A percentile compares a stretch with the other conserved stretches of the same genome.
Conservation (phyloP, 1,140 invertebrate species). For the Drusus annulatus region DNA sequence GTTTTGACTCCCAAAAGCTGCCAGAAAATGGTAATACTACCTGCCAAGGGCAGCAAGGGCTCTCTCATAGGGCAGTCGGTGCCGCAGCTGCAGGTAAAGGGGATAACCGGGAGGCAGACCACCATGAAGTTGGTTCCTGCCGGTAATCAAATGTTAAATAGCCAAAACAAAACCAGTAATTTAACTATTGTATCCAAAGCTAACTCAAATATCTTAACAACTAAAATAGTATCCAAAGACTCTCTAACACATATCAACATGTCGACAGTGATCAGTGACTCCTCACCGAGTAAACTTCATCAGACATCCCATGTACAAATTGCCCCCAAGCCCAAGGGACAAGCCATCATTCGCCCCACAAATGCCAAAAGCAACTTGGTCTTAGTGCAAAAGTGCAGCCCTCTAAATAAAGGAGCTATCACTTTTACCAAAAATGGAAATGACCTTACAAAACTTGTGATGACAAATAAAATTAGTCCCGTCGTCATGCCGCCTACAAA, state of each 20-base stretch:
- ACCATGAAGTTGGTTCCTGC: conserved; percentile 68
- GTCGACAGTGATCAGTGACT: conserved; percentile 21
- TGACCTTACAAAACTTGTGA: conserved; percentile 69
- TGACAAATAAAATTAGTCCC: conserved; percentile 69
- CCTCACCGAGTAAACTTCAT: conserved; percentile 40
- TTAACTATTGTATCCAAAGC: conserved; percentile 65
- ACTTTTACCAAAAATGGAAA: conserved; percentile 68
- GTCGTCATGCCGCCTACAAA: not conserved
- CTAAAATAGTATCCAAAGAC: conserved; percentile 53
- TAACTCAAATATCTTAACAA: conserved; percentile 43
- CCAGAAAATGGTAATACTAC: conserved; percentile 70
- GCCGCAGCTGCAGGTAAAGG: conserved; percentile 68
- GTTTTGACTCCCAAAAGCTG: conserved; percentile 69
- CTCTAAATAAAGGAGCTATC: conserved; percentile 65
- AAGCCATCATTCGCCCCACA: conserved; percentile 60
- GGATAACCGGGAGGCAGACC: conserved; percentile 62
- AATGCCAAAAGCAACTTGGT: conserved; percentile 69
- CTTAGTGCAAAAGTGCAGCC: conserved; percentile 67
- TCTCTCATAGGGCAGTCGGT: conserved; percentile 63
- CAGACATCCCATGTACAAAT: conserved; percentile 49
- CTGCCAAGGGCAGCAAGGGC: conserved; percentile 65
- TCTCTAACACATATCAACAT: conserved; percentile 42
- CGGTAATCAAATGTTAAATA: conserved; percentile 63
- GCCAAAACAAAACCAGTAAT: conserved; percentile 61
- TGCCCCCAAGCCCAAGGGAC: conserved; percentile 37